Evolutionary conservation across 2,797 vertebrate genomes (phyloP).

Genomic region (Holocentrus rufus): DNA sequence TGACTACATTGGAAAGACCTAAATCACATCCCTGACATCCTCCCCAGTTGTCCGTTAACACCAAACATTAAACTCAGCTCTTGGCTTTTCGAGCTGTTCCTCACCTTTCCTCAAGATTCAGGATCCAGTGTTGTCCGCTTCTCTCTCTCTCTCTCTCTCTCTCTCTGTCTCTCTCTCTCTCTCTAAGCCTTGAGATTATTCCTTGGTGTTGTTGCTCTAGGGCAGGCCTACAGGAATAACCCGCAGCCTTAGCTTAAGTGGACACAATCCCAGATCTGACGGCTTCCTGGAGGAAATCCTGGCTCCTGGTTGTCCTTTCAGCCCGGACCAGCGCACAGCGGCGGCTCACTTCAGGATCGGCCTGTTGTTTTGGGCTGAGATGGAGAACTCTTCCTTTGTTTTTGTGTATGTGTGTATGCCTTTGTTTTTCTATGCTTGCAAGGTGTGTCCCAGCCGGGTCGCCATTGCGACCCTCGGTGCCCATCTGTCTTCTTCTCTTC

Average conservation of each 20-base stretch:
- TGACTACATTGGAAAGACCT: background rate
- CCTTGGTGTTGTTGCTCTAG: background rate
- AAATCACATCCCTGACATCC: background rate
- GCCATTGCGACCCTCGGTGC: background rate
- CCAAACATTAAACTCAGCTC: background rate
- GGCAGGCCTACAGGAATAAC: background rate
- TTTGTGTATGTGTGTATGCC: constrained; percentile 1
- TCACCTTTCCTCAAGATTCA: background rate
- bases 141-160: background rate
- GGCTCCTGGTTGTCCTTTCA: background rate
- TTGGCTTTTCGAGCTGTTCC: background rate
- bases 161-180: too few relatives aligned
- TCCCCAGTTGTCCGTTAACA: background rate
- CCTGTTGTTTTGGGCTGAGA: background rate
- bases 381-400: too few relatives aligned
- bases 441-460: too few relatives aligned
- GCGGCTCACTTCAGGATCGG: background rate
- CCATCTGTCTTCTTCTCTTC: background rate
- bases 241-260: background rate
- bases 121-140: background rate
- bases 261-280: background rate
- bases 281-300: background rate
- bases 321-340: background rate
- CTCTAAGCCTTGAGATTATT: background rate
- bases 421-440: background rate